A percentile compares a stretch with the other conserved stretches of the same genome.
These are phyloP conservation scores for Leptinotarsa texana DNA, from an alignment of 1,140 invertebrate genomes.

Conservation along the genomic window DNA sequence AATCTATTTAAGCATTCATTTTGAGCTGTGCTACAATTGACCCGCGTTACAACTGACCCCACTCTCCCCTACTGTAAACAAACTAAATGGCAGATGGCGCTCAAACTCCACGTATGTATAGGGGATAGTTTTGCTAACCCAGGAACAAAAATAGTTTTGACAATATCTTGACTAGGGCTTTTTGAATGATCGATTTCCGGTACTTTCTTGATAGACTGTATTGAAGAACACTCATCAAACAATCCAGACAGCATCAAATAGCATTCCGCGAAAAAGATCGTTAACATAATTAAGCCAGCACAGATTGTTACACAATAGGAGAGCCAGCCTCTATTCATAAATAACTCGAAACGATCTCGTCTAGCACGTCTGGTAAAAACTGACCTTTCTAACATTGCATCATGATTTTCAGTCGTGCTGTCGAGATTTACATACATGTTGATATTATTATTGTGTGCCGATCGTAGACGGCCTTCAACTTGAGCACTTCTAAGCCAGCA, in stretches of 20 bases:
- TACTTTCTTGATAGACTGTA: too few relatives aligned
- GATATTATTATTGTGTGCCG: constrained; percentile 28
- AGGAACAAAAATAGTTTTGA: too few relatives aligned
- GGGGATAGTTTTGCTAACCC: too few relatives aligned
- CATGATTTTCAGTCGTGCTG: constrained; percentile 25
- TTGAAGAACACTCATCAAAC: background rate
- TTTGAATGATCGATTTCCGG: too few relatives aligned
- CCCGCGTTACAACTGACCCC: too few relatives aligned
- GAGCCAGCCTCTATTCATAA: background rate
- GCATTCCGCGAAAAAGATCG: background rate
- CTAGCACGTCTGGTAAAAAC: constrained; percentile 26
- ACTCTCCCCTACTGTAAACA: too few relatives aligned
- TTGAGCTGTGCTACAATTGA: too few relatives aligned
- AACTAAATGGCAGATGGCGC: too few relatives aligned
- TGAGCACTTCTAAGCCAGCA: constrained; percentile 28
- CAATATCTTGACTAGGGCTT: too few relatives aligned
- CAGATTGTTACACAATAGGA: background rate
- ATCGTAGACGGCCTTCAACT: constrained; percentile 34
- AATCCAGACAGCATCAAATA: background rate
- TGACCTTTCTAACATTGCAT: constrained; percentile 32
- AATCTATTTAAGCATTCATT: too few relatives aligned
- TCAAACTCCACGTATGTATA: too few relatives aligned
- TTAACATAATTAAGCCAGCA: background rate
- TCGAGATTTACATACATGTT: constrained; percentile 32
- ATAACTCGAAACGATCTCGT: background rate